Conservation (phyloP, 2,797 vertebrate species). For the Psittacula derbiana region DNA sequence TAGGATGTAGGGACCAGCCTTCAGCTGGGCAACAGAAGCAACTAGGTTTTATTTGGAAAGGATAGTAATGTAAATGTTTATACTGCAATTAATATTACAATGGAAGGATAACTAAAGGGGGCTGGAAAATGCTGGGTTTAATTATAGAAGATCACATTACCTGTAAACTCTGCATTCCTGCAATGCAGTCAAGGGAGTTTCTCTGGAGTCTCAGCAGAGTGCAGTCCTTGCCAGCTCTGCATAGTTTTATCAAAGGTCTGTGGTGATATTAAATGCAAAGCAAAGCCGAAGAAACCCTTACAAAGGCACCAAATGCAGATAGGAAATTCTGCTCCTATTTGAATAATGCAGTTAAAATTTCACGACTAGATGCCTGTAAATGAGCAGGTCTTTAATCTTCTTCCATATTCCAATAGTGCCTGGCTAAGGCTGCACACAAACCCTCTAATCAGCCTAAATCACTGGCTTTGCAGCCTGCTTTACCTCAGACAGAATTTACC, state of each 20-base stretch:
- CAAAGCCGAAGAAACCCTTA: background rate
- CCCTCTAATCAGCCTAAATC: background rate
- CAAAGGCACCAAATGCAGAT: background rate
- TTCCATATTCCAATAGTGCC: background rate
- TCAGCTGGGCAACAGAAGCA: background rate
- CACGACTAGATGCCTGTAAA: background rate
- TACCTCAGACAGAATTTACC: background rate
- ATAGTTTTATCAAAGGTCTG: background rate
- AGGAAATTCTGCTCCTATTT: background rate
- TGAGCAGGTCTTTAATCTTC: background rate
- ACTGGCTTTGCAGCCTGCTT: background rate
- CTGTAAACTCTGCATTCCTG: slow-evolving; percentile 54
- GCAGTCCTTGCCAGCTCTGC: slow-evolving; percentile 40
- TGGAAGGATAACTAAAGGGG: background rate
- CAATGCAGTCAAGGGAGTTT: slow-evolving; percentile 64
- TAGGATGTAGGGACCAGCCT: background rate
- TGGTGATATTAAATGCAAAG: background rate
- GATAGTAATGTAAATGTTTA: background rate
- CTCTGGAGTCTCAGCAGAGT: slow-evolving; percentile 36
- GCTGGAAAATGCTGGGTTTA: slow-evolving; percentile 3
- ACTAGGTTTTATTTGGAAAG: background rate
- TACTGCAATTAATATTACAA: background rate
- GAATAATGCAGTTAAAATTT: background rate
- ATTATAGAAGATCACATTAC: background rate
- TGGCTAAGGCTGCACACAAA: background rate